Evolutionary conservation across 2,113 vertebrate genomes (phyloP).

Genomic region (Ptyas mucosa): DNA sequence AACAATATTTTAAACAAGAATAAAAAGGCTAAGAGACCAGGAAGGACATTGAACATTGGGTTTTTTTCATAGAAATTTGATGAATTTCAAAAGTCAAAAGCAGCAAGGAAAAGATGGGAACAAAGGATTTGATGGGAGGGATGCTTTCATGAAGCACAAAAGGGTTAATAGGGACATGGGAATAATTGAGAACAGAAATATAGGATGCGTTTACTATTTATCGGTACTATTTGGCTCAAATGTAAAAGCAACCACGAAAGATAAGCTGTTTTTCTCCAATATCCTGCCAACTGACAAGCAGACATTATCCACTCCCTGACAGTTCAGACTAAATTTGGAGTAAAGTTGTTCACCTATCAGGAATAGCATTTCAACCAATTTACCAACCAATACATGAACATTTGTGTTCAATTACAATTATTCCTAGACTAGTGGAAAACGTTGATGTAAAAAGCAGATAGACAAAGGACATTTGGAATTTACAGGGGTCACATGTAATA

Average conservation of each 20-base stretch:
- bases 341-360: neutral
- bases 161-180: neutral
- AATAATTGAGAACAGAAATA: neutral
- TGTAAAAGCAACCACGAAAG: neutral
- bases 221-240: neutral
- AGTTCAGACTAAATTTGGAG: neutral
- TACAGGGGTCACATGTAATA: neutral
- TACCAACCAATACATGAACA: neutral
- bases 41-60: neutral
- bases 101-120: neutral
- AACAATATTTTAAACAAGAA: neutral
- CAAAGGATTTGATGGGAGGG: neutral
- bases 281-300: neutral
- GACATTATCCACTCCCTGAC: neutral
- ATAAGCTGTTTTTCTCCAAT: neutral
- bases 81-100: neutral
- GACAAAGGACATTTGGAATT: neutral
- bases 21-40: neutral
- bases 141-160: neutral
- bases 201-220: neutral
- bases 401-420: neutral
- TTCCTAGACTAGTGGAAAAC: neutral
- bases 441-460: neutral
- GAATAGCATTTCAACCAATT: neutral
- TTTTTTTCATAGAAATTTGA: neutral